These are phyloP conservation scores for Pantherophis guttatus DNA, from an alignment of 2,113 vertebrate species.

Conservation along the genomic window DNA sequence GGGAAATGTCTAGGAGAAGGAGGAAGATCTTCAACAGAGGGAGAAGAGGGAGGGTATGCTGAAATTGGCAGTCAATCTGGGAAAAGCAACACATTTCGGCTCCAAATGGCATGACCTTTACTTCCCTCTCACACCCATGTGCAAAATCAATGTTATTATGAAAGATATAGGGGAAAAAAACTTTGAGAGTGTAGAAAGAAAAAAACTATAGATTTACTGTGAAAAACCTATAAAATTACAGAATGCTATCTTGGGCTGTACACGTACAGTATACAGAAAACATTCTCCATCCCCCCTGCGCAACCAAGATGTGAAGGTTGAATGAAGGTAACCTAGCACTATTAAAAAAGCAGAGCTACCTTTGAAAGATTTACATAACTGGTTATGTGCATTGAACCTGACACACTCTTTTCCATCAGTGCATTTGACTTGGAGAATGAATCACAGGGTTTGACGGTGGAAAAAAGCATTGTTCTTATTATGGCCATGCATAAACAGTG, in stretches of 20 bases:
- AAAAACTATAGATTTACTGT: background rate
- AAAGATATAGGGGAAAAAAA: background rate
- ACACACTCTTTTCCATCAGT: slow-evolving; percentile 30
- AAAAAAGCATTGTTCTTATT: slow-evolving; percentile 23
- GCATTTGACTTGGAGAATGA: slow-evolving; percentile 38
- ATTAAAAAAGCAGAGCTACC: background rate
- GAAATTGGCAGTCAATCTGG: slow-evolving; percentile 28
- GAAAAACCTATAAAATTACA: background rate
- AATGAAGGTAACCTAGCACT: background rate
- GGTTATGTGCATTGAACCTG: fast-evolving
- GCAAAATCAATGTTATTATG: background rate
- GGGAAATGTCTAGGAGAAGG: slow-evolving; percentile 40
- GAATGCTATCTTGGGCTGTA: fast-evolving
- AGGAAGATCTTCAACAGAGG: slow-evolving; percentile 53
- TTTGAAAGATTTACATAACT: background rate
- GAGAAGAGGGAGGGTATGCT: slow-evolving; percentile 39
- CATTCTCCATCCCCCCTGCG: background rate
- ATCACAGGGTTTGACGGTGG: slow-evolving; percentile 45
- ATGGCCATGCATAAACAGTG: slow-evolving; percentile 44
- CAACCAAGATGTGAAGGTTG: fast-evolving
- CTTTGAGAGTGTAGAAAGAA: background rate
- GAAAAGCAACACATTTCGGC: slow-evolving; percentile 16
- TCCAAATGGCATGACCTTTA: slow-evolving; percentile 1
- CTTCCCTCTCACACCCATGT: background rate
- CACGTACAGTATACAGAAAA: fast-evolving